Conservation (phyloP, 2,888 invertebrate genomes). For the Thumatha senex region DNA sequence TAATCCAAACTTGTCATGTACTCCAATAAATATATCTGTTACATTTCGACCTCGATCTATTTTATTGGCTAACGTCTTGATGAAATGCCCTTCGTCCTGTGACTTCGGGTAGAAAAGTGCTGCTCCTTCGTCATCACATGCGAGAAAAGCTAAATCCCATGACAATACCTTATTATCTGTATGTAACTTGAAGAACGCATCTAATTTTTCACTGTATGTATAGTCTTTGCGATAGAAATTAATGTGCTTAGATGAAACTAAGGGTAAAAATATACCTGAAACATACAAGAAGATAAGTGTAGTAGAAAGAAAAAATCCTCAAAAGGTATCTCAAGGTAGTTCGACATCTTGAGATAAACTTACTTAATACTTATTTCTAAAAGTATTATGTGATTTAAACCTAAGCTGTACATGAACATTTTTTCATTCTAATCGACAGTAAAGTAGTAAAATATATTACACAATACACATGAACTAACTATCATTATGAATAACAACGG, state of each 20-base stretch:
- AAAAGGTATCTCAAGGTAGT: too few relatives aligned
- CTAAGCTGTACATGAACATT: too few relatives aligned
- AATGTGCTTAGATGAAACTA: slow-evolving; percentile 20
- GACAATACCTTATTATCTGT: slow-evolving; percentile 30
- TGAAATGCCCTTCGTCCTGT: slow-evolving; percentile 43
- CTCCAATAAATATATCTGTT: slow-evolving; percentile 46
- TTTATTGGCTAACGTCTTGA: slow-evolving; percentile 31
- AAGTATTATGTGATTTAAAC: too few relatives aligned
- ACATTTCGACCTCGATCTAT: slow-evolving; percentile 29
- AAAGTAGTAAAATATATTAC: too few relatives aligned
- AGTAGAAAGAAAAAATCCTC: background rate
- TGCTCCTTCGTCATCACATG: slow-evolving; percentile 51
- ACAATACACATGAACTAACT: too few relatives aligned
- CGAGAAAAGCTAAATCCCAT: slow-evolving; percentile 42
- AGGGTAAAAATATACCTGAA: slow-evolving; percentile 24
- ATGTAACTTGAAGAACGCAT: slow-evolving; percentile 55
- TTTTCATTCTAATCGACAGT: too few relatives aligned
- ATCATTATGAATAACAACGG: too few relatives aligned
- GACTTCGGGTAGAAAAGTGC: slow-evolving; percentile 48
- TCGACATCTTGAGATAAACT: too few relatives aligned
- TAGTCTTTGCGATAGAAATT: slow-evolving; percentile 53
- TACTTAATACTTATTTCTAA: too few relatives aligned
- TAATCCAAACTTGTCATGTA: slow-evolving; percentile 44
- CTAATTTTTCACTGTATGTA: slow-evolving; percentile 41
- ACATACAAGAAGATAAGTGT: background rate